Evolutionary conservation across 2,888 invertebrate genomes (phyloP), one percentile per base, ranked within the genome.

Genomic region (Nomada flava): DNA sequence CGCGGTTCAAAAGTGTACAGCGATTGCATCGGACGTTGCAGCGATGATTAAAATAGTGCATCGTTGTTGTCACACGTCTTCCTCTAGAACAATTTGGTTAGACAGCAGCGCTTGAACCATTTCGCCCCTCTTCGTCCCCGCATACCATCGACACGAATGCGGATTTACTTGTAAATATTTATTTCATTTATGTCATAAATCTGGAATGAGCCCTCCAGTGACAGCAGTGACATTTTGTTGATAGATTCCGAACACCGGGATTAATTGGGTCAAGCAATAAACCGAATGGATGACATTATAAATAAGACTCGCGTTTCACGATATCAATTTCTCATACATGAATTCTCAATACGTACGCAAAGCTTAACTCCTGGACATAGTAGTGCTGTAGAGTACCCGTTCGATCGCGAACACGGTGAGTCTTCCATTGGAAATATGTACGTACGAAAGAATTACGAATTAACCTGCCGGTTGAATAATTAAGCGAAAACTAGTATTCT

Each of bases 181-280:
- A 50, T 36, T 18, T 23, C 70, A 68, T n/a, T 23, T 42, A 55
- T 72, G 65, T 73, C 69, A 81, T 84, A 84, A 87, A 87, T 87
- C 76, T 64, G 65, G 62, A 78, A 86, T 73, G 80, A 86, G 76
- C 79, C 67, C 53, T 53, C 59, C 62, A 67, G 79, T 59, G 26
- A 75, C 55, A 23, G 29, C 29, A 55, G 26, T 57, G 78, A 77
- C 81, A 70, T 72, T 72, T 73, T 60, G 13, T 77, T 71, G 82
- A 86, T 84, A 77, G 84, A 83, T 78, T 74, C 57, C 67, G 63
- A 47, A 42, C 52, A 59, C 20, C 68, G 72, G 72, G 73, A 74
- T 70, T 82, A 79, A 84, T 86, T 76, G 78, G 84, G 74, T 86
- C 84, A 60, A 72, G 68, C 76, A 60, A 82, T 74, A 84, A 84